phyloP scores from a whole-genome alignment of 2,888 invertebrate genomes.

The Chaetogeoica ovagalla region DNA sequence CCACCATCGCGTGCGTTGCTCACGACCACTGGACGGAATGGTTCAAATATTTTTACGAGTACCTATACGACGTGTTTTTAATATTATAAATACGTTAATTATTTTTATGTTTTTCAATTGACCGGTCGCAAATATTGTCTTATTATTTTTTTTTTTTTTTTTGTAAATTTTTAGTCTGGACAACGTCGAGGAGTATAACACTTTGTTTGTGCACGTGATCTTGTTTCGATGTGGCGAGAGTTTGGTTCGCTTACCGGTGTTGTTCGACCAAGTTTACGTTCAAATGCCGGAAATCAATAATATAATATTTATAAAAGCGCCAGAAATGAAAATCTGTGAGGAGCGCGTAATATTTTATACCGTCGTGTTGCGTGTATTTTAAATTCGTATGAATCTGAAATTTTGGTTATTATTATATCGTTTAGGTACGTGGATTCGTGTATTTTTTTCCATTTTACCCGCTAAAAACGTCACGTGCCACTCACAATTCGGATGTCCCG shows the following conservation, averaged over 20 bases:
- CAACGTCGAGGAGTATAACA: background rate
- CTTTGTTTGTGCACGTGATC: constrained; percentile 9
- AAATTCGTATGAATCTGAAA: too few relatives aligned
- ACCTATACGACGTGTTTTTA: background rate
- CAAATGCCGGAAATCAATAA: constrained; percentile 9
- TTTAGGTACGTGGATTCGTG: background rate
- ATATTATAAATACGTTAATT: too few relatives aligned
- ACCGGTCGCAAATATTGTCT: too few relatives aligned
- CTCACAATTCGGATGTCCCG: constrained; percentile 14
- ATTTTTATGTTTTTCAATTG: background rate
- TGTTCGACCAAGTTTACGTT: constrained; percentile 14
- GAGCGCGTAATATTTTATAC: background rate
- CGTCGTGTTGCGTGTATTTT: too few relatives aligned
- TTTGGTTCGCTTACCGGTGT: background rate
- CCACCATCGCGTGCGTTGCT: background rate
- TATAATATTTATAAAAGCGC: background rate
- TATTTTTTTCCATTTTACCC: background rate
- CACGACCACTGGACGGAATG: constrained; percentile 19
- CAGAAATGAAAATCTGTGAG: constrained; percentile 1
- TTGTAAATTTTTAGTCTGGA: background rate
- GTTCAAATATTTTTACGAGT: constrained; percentile 36
- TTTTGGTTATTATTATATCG: background rate
- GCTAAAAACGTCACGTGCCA: constrained; percentile 4
- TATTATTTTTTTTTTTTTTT: too few relatives aligned
- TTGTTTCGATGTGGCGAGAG: background rate